Conservation (phyloP, 2,888 invertebrate species). For the Iphiclides podalirius region DNA sequence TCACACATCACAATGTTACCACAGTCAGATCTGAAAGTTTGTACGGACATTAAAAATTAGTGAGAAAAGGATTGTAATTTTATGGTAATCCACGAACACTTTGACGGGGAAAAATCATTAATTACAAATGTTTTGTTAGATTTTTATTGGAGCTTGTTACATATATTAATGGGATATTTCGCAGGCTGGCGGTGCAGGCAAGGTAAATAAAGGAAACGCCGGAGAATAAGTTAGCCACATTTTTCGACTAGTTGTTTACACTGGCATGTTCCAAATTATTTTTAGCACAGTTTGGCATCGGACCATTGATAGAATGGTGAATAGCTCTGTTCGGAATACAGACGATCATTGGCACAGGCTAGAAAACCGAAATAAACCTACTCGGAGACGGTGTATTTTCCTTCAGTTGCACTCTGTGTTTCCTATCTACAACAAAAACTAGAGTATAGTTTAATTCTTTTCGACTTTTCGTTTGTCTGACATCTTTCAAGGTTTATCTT, state of each 20-base stretch:
- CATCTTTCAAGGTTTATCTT: conserved; percentile 1
- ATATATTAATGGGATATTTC: conserved; percentile 43
- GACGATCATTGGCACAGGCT: conserved; percentile 11
- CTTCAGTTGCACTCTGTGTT: conserved; percentile 16
- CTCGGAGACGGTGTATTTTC: conserved; percentile 11
- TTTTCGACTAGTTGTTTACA: conserved; percentile 51
- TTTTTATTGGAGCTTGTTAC: no score
- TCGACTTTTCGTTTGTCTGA: conserved; percentile 1
- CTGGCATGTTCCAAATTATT: conserved; percentile 53
- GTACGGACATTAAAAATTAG: no score
- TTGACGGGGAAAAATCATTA: no score
- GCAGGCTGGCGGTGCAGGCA: conserved; percentile 74
- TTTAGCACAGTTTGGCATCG: conserved; percentile 41
- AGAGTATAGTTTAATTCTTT: conserved; percentile 11
- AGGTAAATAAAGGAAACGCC: conserved; percentile 61
- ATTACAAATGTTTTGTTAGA: no score
- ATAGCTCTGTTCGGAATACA: conserved; percentile 9
- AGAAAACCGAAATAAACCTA: conserved; percentile 13
- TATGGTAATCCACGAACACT: no score
- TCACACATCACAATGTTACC: no score
- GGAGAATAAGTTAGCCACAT: conserved; percentile 37
- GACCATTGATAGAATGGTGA: conserved; percentile 46
- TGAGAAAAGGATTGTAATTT: no score
- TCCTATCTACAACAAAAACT: conserved; percentile 25
- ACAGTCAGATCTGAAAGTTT: no score